phyloP scores from a whole-genome alignment of 2,888 invertebrate species.

The Tortricodes alternella region DNA sequence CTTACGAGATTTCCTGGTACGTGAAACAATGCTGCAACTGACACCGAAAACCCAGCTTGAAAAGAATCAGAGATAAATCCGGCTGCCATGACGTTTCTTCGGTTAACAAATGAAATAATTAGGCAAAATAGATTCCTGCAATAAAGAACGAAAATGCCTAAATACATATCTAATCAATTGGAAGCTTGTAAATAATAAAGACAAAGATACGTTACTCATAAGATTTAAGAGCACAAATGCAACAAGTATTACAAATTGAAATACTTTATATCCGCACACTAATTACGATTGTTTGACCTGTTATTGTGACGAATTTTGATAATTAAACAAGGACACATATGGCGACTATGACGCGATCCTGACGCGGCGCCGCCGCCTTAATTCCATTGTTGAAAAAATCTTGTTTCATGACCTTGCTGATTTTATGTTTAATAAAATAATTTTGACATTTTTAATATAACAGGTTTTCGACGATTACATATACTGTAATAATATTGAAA shows the following conservation, averaged over 20 bases:
- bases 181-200: too few relatives aligned
- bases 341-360: constrained; percentile 49
- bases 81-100: background rate
- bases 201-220: background rate
- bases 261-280: background rate
- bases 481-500: constrained; percentile 33
- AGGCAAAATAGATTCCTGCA: background rate
- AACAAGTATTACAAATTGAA: background rate
- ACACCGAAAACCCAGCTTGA: constrained; percentile 2
- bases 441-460: constrained; percentile 7
- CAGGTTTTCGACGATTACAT: background rate
- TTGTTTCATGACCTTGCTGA: constrained; percentile 60
- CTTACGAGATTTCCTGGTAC: constrained; percentile 71
- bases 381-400: constrained; percentile 47
- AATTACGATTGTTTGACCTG: background rate
- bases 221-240: background rate
- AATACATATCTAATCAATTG: too few relatives aligned
- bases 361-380: constrained; percentile 45
- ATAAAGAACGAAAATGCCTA: too few relatives aligned
- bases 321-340: constrained; percentile 66
- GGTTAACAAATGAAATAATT: background rate
- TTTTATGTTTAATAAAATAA: constrained; percentile 40
- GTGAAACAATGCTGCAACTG: constrained; percentile 20
- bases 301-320: constrained; percentile 24
- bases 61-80: background rate